Base-by-base conservation (phyloP, 2,797 vertebrate species). In the Prionace glauca region DNA sequence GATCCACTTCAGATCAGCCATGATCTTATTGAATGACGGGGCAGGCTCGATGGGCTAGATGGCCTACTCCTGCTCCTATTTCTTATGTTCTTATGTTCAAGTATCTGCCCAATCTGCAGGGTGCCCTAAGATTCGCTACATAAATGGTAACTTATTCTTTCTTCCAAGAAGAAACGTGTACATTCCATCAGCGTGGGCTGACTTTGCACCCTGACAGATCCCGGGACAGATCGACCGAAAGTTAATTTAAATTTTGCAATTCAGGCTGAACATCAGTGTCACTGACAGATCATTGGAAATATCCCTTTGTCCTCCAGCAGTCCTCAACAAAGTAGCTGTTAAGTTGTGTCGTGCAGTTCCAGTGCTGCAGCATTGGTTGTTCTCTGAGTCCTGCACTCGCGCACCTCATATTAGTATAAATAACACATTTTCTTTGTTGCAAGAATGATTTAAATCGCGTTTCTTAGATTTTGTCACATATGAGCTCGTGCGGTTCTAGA, bases 291-390 rank as follows among this genome's bases (percentile, higher is more conserved):
- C 45, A 95, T 29, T 95, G 36, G 16, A 95, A 77, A 11, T 8
- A 7, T 71, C 77, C 71, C 71, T 77, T 69, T 92, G 45, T 56
- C 45, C 36, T 95, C 45, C 62, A 69, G 62, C 65, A 26, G 10
- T 36, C 24, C 67, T 72, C 20, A 94, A 12, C 71, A 16, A 94
- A 71, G 93, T 16, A 71, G 36, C 36, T 72, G 20, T 90, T 90
- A 65, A 22, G n/a, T 41, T 36, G 69, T 12, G n/a, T 9, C 71
- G 16, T 96, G 71, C 86, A 95, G 96, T 96, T 95, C 96, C 96
- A 90, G 96, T 96, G 96, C 96, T 96, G 96, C 95, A 95, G 96
- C 95, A 96, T n/a, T 26, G 65, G 79, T 45, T 72, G 45, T 86
- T 92, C 32, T 67, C 65, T 12, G 20, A 69, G 41, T 41, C 90